A percentile compares a stretch with the other conserved stretches of the same genome.
Evolutionary conservation across 2,113 vertebrate species (phyloP).

Genomic region (Pelmatolapia mariae): DNA sequence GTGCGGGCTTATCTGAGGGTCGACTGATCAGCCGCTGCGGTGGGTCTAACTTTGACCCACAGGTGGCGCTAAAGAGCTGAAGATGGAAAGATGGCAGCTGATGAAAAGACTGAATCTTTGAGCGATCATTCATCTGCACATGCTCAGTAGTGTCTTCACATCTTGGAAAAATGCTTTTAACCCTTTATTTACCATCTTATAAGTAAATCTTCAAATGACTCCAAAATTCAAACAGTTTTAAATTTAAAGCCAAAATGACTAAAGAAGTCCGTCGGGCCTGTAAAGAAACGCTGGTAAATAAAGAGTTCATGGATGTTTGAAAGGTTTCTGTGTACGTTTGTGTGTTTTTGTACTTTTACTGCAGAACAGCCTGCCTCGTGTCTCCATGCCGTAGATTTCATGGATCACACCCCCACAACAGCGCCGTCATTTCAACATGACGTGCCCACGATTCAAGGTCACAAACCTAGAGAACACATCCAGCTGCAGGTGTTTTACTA

Average conservation of each 20-base stretch:
- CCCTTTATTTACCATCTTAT: not conserved
- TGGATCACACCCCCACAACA: not conserved
- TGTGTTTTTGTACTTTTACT: not conserved
- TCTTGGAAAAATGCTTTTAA: not conserved
- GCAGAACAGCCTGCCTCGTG: not conserved
- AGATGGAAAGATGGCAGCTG: not conserved
- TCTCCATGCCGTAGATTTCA: not conserved
- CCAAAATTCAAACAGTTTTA: not conserved
- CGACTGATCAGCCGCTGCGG: fast-evolving
- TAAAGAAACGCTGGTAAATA: not conserved
- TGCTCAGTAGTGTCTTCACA: not conserved
- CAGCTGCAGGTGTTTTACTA: not conserved
- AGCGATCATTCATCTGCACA: not conserved
- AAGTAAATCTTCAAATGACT: not conserved
- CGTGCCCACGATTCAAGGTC: not conserved
- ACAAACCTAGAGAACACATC: fast-evolving
- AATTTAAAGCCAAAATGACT: not conserved
- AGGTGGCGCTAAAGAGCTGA: not conserved
- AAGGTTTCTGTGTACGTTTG: not conserved
- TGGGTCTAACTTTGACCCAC: not conserved
- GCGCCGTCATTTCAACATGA: not conserved
- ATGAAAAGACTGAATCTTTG: not conserved
- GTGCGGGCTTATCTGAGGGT: not conserved
- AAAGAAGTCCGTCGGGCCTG: not conserved
- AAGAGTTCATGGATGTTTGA: not conserved